Conservation (phyloP, 1,140 invertebrate species). For the Dendrolimus kikuchii region DNA sequence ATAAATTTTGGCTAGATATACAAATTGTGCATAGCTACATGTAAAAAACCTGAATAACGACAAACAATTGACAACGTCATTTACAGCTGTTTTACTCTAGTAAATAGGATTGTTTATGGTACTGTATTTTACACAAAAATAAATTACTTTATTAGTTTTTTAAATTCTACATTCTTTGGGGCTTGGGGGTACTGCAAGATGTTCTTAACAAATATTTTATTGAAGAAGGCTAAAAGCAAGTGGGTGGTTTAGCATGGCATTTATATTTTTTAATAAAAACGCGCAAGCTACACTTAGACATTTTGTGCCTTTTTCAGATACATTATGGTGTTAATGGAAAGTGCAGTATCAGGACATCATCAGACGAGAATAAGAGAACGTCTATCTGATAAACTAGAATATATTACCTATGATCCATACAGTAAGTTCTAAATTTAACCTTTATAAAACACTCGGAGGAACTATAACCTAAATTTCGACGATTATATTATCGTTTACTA, state of each 20-base stretch:
- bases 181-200: slow-evolving; percentile 20
- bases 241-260: slow-evolving; percentile 21
- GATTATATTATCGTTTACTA: too few species aligned
- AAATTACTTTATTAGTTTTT: too few species aligned
- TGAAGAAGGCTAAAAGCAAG: slow-evolving; percentile 69
- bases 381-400: slow-evolving; percentile 84
- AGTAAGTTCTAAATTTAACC: slow-evolving; percentile 72
- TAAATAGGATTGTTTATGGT: too few species aligned
- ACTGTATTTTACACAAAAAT: too few species aligned
- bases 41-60: too few species aligned
- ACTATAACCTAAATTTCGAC: slow-evolving; percentile 3
- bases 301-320: slow-evolving; percentile 66
- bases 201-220: slow-evolving; percentile 59
- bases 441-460: slow-evolving; percentile 5
- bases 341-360: slow-evolving; percentile 83
- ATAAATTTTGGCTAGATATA: too few species aligned
- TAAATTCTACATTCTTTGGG: too few species aligned
- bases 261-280: not conserved
- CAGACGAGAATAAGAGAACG: slow-evolving; percentile 78
- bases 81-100: too few species aligned
- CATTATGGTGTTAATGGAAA: slow-evolving; percentile 85
- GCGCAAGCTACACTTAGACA: not conserved
- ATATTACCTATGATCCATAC: slow-evolving; percentile 82
- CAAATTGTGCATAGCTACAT: too few species aligned
- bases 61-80: too few species aligned